These are phyloP conservation scores for Sipunculus nudus DNA, from an alignment of 2,888 invertebrate species.

Conservation along the genomic window DNA sequence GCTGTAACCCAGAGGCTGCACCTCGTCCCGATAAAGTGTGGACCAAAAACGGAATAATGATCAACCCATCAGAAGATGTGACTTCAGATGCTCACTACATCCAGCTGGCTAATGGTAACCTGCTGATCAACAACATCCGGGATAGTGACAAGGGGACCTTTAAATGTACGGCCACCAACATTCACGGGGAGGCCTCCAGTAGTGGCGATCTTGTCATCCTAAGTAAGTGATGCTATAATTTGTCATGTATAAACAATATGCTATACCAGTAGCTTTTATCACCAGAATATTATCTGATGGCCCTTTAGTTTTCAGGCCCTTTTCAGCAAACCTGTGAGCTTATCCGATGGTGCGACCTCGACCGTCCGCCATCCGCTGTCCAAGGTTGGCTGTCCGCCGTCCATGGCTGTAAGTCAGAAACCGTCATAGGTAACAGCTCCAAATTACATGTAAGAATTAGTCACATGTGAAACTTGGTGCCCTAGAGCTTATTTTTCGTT, in stretches of 20 bases:
- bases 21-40: constrained; percentile 70
- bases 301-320: too few relatives aligned
- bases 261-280: background rate
- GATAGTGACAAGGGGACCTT: constrained; percentile 87
- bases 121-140: constrained; percentile 77
- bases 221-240: constrained; percentile 32
- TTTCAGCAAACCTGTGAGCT: too few relatives aligned
- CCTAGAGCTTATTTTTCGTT: too few relatives aligned
- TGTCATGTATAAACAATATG: background rate
- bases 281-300: too few relatives aligned
- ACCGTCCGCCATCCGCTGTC: too few relatives aligned
- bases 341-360: too few relatives aligned
- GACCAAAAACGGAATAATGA: constrained; percentile 38
- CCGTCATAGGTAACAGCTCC: too few relatives aligned
- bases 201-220: constrained; percentile 47
- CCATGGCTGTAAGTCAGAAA: too few relatives aligned
- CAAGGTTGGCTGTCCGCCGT: too few relatives aligned
- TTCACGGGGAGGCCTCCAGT: constrained; percentile 45
- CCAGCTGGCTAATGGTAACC: constrained; percentile 67
- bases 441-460: too few relatives aligned
- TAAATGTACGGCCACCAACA: constrained; percentile 75
- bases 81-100: constrained; percentile 24
- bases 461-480: too few relatives aligned
- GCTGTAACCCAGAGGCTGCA: constrained; percentile 93
- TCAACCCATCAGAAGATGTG: constrained; percentile 19